A percentile compares a stretch with the other conserved stretches of the same genome.
These are phyloP conservation scores for Periplaneta americana DNA, from an alignment of 1,140 invertebrate genomes.

Conservation along the genomic window DNA sequence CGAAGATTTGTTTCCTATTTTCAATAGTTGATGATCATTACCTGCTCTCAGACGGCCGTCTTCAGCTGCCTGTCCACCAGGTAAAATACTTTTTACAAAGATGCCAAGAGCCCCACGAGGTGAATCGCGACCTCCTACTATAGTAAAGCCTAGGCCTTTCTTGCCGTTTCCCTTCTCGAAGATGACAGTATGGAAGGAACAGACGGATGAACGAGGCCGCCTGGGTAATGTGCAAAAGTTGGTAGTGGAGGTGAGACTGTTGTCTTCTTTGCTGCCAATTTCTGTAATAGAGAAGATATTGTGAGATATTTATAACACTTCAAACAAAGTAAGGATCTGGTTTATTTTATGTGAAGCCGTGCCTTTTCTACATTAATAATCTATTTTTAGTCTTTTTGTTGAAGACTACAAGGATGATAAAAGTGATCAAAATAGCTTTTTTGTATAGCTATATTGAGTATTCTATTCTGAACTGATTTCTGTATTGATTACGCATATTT, in stretches of 20 bases:
- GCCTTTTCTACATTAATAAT: no score
- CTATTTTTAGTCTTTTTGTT: no score
- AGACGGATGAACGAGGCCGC: conserved; percentile 55
- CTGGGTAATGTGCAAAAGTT: conserved; percentile 58
- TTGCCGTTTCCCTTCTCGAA: conserved; percentile 79
- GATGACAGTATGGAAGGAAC: conserved; percentile 66
- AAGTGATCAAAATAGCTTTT: no score
- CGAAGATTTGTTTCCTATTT: neutral
- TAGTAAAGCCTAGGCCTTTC: conserved; percentile 85
- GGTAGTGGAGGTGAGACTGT: neutral
- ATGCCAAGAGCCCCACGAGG: conserved; percentile 84
- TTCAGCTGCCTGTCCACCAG: conserved; percentile 80
- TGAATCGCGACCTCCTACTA: conserved; percentile 86
- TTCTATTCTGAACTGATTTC: no score
- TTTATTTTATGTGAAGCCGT: no score
- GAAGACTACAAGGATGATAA: no score
- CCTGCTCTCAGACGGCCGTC: conserved; percentile 78
- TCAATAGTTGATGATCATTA: conserved; percentile 30
- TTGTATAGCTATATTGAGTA: no score
- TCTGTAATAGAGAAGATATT: neutral
- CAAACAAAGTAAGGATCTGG: no score
- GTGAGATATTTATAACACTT: no score
- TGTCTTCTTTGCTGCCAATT: neutral
- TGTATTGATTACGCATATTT: no score
- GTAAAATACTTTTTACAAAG: conserved; percentile 86